Conservation (phyloP, 2,113 vertebrate genomes). For the Oophaga pumilio region DNA sequence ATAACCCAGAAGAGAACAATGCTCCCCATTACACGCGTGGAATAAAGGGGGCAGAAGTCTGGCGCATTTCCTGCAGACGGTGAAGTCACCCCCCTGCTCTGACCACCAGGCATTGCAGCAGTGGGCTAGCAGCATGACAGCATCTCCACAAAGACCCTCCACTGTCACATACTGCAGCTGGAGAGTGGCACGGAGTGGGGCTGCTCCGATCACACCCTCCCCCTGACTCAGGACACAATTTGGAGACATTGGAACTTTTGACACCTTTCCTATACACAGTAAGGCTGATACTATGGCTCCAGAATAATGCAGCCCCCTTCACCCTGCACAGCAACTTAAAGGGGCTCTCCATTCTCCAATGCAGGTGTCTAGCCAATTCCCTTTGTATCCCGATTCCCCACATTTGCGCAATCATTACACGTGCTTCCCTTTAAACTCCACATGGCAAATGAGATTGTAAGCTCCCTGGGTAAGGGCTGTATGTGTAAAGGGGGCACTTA, state of each 20-base stretch:
- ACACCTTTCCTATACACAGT: neutral
- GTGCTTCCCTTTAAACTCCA: neutral
- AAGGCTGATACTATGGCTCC: neutral
- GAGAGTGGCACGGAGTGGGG: neutral
- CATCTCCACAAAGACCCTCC: neutral
- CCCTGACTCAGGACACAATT: neutral
- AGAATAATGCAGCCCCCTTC: no score
- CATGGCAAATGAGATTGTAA: no score
- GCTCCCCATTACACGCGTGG: neutral
- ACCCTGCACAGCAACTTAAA: neutral
- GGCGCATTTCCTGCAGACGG: neutral
- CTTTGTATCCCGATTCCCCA: no score
- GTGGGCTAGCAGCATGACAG: constrained; percentile 1
- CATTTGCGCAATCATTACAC: no score
- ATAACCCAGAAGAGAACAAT: neutral
- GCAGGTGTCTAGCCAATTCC: no score
- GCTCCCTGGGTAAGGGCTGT: no score
- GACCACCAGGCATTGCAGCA: constrained; percentile 9
- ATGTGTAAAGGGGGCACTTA: constrained; percentile 7
- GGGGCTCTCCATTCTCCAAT: neutral
- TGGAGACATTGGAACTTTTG: neutral
- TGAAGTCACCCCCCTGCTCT: neutral
- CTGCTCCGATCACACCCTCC: neutral
- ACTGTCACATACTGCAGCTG: neutral
- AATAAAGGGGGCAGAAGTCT: neutral